These are phyloP conservation scores for Leptinotarsa texana DNA, from an alignment of 1,140 invertebrate species.

Conservation along the genomic window DNA sequence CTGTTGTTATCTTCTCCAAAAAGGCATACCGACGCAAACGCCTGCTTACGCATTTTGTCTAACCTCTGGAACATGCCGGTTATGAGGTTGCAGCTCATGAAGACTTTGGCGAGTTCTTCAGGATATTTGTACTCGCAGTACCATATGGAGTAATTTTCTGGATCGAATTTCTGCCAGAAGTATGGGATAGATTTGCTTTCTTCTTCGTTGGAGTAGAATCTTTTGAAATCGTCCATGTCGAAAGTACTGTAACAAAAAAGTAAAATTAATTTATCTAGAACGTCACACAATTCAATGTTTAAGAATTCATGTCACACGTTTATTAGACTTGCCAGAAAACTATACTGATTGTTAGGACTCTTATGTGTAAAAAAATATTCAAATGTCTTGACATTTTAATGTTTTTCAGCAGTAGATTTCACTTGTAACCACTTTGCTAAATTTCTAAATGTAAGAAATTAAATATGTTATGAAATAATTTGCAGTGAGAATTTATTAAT, in stretches of 20 bases:
- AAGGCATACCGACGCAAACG: slow-evolving; percentile 91
- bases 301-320: neutral
- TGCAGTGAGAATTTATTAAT: too few species aligned
- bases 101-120: slow-evolving; percentile 88
- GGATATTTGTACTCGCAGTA: slow-evolving; percentile 96
- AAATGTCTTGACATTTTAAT: too few species aligned
- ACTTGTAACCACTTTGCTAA: too few species aligned
- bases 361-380: too few species aligned
- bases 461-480: too few species aligned
- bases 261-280: neutral
- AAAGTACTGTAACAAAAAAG: slow-evolving; percentile 69
- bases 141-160: slow-evolving; percentile 97
- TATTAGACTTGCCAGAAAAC: too few species aligned
- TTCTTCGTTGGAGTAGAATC: slow-evolving; percentile 96
- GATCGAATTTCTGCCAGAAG: slow-evolving; percentile 98
- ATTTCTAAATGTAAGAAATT: too few species aligned
- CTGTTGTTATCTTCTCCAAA: slow-evolving; percentile 93
- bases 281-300: neutral
- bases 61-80: slow-evolving; percentile 96
- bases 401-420: too few species aligned
- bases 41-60: slow-evolving; percentile 96
- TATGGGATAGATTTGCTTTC: slow-evolving; percentile 92
- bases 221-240: slow-evolving; percentile 96
- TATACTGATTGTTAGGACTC: too few species aligned
- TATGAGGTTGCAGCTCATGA: slow-evolving; percentile 96